A percentile compares a stretch with the other conserved stretches of the same genome.
Conservation (phyloP, 2,797 vertebrate species). For the Huso huso region DNA sequence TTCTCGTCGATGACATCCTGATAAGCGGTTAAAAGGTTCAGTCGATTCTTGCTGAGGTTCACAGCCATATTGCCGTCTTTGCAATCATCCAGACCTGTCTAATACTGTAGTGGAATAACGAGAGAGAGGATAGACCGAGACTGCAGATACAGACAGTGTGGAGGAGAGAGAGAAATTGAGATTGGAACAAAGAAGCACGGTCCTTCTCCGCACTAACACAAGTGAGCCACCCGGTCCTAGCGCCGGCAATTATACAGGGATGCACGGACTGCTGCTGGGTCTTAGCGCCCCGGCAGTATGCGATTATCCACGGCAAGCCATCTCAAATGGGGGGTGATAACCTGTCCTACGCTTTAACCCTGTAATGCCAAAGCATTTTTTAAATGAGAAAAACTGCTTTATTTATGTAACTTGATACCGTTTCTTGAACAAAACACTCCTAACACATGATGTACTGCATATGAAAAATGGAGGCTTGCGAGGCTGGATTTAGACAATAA, state of each 20-base stretch:
- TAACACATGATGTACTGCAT: no score
- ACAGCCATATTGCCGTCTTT: constrained; percentile 64
- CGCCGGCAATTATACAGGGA: constrained; percentile 12
- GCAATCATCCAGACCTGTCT: constrained; percentile 57
- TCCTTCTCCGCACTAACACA: constrained; percentile 11
- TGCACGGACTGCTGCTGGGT: constrained; percentile 24
- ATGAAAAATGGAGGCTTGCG: no score
- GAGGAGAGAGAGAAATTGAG: constrained; percentile 35
- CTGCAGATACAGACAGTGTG: constrained; percentile 18
- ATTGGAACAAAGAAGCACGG: constrained; percentile 52
- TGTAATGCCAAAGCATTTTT: no score
- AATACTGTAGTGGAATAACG: constrained; percentile 25
- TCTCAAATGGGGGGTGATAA: no score
- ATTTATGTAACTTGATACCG: no score
- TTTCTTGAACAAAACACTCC: no score
- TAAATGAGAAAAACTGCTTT: no score
- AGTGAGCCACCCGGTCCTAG: constrained; percentile 27
- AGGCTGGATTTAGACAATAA: no score
- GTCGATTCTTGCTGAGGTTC: constrained; percentile 86
- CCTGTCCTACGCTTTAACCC: no score
- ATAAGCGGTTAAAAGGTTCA: constrained; percentile 86
- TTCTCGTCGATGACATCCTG: constrained; percentile 89
- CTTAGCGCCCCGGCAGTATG: constrained; percentile 24
- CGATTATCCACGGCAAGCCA: no score
- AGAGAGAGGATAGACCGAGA: constrained; percentile 37